Base-by-base conservation (phyloP, 2,113 vertebrate genomes). In the Dipodomys ordii region DNA sequence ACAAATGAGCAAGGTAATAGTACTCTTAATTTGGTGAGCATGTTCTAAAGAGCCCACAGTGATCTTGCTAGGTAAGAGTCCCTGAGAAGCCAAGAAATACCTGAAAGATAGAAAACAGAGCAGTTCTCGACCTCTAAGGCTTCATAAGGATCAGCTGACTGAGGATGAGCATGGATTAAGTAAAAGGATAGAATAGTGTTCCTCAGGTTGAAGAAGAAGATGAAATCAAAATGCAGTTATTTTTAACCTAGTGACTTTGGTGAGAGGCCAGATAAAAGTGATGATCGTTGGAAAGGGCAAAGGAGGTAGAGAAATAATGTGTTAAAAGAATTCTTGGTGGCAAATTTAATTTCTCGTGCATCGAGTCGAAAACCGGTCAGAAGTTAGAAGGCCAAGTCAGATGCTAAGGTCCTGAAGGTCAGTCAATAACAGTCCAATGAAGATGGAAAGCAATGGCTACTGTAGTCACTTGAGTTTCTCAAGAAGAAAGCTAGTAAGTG, bases 161-260 rank as follows among this genome's bases (percentile, higher is more conserved):
- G 19, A 88, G 3, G 18, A 13, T 22, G 28, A 78, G 44, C 69
- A 4, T 44, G 0, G 4, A 49, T 22, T 49, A 67, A 39, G 28
- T 16, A 6, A 86, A 88, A 85, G 22, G 3, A 88, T 0, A 77
- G 46, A 74, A n/a, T 12, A 16, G 90, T 92, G 9, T 22, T 82
- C 69, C 28, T 88, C 53, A 68, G 16, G 72, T 35, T 93, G 2
- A 73, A 25, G 53, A 80, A 71, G 83, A 57, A 77, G 15, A 6
- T 68, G 1, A 94, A 23, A 91, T 88, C 32, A 77, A 88, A 91
- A 90, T 57, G 28, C 9, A 80, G 23, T 67, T 74, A 44, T 83
- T 79, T 94, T 22, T 83, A 18, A 27, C 11, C 46, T 20, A 39
- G 18, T 67, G 23, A 76, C 49, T 32, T 53, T 16, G 28, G 23